Base-by-base conservation (phyloP, 2,113 vertebrate genomes). In the Rattus norvegicus region DNA sequence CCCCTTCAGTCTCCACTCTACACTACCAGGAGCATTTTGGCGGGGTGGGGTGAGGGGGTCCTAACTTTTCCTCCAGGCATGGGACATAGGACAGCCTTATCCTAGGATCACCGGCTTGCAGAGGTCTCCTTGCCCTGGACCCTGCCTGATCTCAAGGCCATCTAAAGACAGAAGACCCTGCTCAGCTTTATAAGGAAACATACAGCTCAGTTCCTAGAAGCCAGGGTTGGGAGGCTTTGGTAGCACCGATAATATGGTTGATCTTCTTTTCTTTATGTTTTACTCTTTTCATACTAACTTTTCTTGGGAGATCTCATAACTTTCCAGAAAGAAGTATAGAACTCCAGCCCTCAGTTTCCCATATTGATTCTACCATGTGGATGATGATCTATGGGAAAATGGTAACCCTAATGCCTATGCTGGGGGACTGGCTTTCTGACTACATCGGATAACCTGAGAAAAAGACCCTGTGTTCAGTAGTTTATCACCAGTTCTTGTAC, bases 41-140 rank as follows among this genome's bases (percentile, higher is more conserved):
- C 19, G 30, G 5, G 43, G 43, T 43, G 43, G 17, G 0, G 20
- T 14, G 5, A 39, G 8, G 52, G 1, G 12, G 0, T 61, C 33
- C 24, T 75, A 8, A 33, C 33, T 47, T 39, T 93, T 10, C 30
- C 30, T 67, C 16, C 28, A 39, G 13, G 56, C 47, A 33, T 17
- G 8, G 28, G 88, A 19, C 10, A 9, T 24, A 88, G 36, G 88
- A 52, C 7, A 36, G 54, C 16, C 47, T 39, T 87, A 7, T 12
- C 76, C 39, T 26, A 61, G 52, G 65, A 43, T 72, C 12, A 76
- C 2, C 16, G 59, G 49, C 59, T n/a, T 77, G 36, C 70, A 5
- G 7, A 56, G 93, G 59, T n/a, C 47, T 67, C 26, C 69, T 90
- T 90, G 77, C 36, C 10, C 10, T 19, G 3, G 17, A 28, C 22